These are phyloP conservation scores for Pharmacophagus antenor DNA, from an alignment of 2,888 invertebrate genomes.

Conservation along the genomic window DNA sequence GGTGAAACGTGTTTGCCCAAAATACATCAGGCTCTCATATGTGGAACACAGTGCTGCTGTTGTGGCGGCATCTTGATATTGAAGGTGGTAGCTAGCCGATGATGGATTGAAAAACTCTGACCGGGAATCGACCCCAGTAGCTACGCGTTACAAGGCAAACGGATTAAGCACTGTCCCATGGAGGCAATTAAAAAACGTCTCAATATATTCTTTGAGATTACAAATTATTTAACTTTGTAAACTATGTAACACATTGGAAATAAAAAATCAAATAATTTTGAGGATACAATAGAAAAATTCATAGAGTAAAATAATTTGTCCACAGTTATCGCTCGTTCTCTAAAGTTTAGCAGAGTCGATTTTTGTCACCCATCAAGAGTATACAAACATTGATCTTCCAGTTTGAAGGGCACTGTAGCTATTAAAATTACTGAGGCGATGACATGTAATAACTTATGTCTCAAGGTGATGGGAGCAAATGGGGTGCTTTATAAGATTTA, in stretches of 20 bases:
- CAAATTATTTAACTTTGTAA: too few species aligned
- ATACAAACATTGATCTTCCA: not conserved
- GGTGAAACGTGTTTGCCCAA: too few species aligned
- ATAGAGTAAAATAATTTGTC: not conserved
- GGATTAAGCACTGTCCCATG: too few species aligned
- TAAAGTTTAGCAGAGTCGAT: conserved; percentile 45
- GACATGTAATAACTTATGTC: not conserved
- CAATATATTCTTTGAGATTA: not conserved
- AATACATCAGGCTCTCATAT: too few species aligned
- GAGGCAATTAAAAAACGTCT: too few species aligned
- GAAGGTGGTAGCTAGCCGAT: too few species aligned
- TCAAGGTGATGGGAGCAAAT: not conserved
- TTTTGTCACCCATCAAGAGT: not conserved
- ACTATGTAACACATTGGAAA: not conserved
- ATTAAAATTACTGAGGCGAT: not conserved
- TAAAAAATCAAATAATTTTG: not conserved
- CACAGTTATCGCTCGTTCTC: not conserved
- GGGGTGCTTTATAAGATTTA: not conserved
- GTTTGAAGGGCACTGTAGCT: conserved; percentile 1
- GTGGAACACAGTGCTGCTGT: too few species aligned
- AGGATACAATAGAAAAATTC: not conserved
- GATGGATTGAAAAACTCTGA: too few species aligned
- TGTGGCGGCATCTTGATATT: too few species aligned
- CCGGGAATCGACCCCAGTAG: too few species aligned
- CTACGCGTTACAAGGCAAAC: too few species aligned